These are phyloP conservation scores for Bubo bubo DNA, from an alignment of 2,113 vertebrate species.

Conservation along the genomic window DNA sequence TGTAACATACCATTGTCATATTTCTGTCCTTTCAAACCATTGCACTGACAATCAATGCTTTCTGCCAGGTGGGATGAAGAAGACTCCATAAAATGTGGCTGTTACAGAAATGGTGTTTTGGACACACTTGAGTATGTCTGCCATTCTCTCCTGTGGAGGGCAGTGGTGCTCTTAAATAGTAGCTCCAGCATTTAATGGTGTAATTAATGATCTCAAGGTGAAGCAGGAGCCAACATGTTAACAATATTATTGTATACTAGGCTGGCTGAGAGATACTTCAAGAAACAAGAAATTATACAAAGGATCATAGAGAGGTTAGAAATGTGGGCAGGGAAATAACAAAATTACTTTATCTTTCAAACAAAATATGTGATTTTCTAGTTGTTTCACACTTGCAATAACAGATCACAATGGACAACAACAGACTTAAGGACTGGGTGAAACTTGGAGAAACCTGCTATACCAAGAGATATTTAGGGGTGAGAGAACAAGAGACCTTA, in stretches of 20 bases:
- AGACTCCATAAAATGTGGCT: neutral
- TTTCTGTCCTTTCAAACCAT: neutral
- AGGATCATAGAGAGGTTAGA: conserved; percentile 1
- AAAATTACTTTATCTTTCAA: neutral
- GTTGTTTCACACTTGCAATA: conserved; percentile 2
- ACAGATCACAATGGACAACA: neutral
- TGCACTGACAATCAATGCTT: neutral
- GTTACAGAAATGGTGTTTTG: neutral
- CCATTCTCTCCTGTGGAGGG: conserved; percentile 43
- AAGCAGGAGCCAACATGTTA: neutral
- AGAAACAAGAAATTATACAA: conserved; percentile 19
- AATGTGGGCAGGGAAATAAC: neutral
- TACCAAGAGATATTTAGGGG: neutral
- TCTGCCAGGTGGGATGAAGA: neutral
- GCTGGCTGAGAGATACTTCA: neutral
- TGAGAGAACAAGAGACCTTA: conserved; percentile 15
- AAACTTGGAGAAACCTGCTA: conserved; percentile 24
- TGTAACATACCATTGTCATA: rapidly evolving
- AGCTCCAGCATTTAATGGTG: neutral
- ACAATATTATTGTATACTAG: neutral
- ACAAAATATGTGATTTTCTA: neutral
- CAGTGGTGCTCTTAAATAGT: conserved; percentile 43
- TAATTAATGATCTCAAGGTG: conserved; percentile 32
- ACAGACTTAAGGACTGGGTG: conserved; percentile 17
- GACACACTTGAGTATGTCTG: neutral